Percentiles rank a stretch among this genome's conserved stretches.
phyloP scores from a whole-genome alignment of 2,797 vertebrate species.

The Pseudocheirus occidentalis region DNA sequence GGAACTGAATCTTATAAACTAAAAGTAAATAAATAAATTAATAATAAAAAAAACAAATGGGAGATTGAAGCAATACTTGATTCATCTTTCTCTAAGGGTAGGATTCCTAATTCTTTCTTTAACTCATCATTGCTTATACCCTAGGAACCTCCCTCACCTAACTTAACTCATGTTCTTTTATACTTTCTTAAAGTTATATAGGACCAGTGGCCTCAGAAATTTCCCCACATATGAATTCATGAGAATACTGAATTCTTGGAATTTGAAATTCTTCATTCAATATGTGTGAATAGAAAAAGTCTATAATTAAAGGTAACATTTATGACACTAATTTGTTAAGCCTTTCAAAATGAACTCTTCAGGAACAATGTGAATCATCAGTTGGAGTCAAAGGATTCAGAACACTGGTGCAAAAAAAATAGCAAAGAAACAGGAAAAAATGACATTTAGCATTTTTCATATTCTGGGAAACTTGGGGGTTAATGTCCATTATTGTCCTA shows the following conservation, averaged over 20 bases:
- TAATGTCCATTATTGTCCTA: background rate
- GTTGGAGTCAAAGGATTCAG: background rate
- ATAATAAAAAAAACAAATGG: too few relatives aligned
- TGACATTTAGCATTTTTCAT: background rate
- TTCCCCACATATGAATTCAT: background rate
- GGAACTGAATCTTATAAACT: too few relatives aligned
- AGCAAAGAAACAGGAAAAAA: background rate
- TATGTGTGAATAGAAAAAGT: background rate
- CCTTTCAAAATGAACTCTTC: background rate
- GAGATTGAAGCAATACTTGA: background rate
- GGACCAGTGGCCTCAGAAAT: background rate
- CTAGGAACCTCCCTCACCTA: background rate
- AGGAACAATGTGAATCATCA: background rate
- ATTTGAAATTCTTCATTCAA: background rate
- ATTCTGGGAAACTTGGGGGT: background rate
- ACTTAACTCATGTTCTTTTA: background rate
- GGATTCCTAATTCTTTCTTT: background rate
- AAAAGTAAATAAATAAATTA: too few relatives aligned
- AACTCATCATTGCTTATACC: background rate
- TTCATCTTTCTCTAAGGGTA: background rate
- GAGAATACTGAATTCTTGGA: background rate
- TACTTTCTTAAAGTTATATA: background rate
- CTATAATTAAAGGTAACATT: background rate
- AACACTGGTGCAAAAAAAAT: background rate
- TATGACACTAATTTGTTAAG: background rate